Conservation (phyloP, 1,140 invertebrate genomes). For the Tetramorium parvispinum region DNA sequence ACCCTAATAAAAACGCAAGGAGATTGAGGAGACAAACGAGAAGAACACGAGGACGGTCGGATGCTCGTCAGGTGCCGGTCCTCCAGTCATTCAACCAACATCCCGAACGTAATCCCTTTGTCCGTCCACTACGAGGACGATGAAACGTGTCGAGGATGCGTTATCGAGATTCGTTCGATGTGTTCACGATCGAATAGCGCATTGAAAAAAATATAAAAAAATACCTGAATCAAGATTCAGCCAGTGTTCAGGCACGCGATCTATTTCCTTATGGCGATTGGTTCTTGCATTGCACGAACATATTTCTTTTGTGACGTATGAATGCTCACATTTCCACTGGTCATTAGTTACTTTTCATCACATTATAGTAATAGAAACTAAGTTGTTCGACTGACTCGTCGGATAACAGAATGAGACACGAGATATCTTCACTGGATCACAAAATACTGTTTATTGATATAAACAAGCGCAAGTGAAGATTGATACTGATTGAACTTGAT, state of each 20-base stretch:
- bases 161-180: constrained; percentile 68
- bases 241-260: background rate
- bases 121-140: constrained; percentile 45
- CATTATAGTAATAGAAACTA: no score
- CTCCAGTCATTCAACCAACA: constrained; percentile 53
- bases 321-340: background rate
- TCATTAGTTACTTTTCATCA: background rate
- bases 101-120: constrained; percentile 58
- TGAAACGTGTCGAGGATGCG: constrained; percentile 73
- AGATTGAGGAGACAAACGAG: constrained; percentile 45
- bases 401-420: no score
- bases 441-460: no score
- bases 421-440: no score
- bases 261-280: background rate
- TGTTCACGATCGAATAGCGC: constrained; percentile 12
- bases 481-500: no score
- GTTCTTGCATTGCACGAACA: background rate
- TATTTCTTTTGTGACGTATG: background rate
- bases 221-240: background rate
- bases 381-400: no score
- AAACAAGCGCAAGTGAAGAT: no score
- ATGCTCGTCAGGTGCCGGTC: constrained; percentile 39
- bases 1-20: constrained; percentile 6
- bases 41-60: constrained; percentile 19
- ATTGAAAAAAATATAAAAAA: background rate